Base-by-base conservation (phyloP, 2,888 invertebrate genomes). In the Callimorpha dominula region DNA sequence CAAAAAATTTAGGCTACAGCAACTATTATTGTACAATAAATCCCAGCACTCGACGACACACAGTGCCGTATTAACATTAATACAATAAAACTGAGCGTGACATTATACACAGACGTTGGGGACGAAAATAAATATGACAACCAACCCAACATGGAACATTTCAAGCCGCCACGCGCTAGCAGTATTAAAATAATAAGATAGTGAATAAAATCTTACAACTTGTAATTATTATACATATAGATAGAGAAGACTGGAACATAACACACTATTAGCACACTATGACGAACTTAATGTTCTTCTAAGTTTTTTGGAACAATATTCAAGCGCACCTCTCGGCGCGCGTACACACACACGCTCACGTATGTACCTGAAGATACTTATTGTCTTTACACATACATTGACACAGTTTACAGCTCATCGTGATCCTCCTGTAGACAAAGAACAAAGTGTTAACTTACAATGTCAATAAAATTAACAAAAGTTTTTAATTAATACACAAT, bases 351-450 rank as follows among this genome's bases (percentile, higher is more conserved):
- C 82, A 72, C 82, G 71, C 88, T 83, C 88, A 85, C 87, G 60
- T 57, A 79, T 82, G 84, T 89, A 91, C 90, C 89, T 87, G 79
- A 64, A 81, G 90, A 91, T 91, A 92, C 87, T 75, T 77, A 92
- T 86, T 90, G 94, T 94, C 94, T 91, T 87, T 91, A 77, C 81
- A 84, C 89, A 86, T 89, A 87, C 85, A 84, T 80, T 74, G 75
- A 85, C 78, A 85, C 86, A 81, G 81, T 84, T 92, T 95, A 95
- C 92, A 95, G 87, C 90, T 95, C 95, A 81, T 95, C 95, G 89
- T 95, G 95, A 67, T 95, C 95, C 87, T 95, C 95, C 95, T 95
- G 93, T 60, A 75, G 76, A 91, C 87, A 91, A 93, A 86, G 66
- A 64, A 77, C 84, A 14, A 9, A 42, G 54, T 46, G 60, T 78